These are phyloP conservation scores for Coluber constrictor DNA, from an alignment of 2,797 vertebrate species.

Conservation along the genomic window DNA sequence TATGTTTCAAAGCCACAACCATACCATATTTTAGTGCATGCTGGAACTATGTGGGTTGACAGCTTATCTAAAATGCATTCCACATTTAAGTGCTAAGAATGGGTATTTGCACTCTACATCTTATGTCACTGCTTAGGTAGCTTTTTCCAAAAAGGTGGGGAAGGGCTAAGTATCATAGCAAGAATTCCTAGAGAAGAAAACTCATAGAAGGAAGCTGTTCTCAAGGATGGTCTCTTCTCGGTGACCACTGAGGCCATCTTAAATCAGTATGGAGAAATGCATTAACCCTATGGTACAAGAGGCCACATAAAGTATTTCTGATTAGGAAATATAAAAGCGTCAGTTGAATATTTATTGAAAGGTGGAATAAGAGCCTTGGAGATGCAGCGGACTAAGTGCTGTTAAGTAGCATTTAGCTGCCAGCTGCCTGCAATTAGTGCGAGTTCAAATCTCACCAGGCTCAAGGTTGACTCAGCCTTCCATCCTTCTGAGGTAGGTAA, in stretches of 20 bases:
- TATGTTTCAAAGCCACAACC: not conserved
- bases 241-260: not conserved
- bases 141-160: not conserved
- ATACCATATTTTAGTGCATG: not conserved
- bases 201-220: not conserved
- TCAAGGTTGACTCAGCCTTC: too few relatives aligned
- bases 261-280: not conserved
- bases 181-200: not conserved
- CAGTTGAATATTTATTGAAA: not conserved
- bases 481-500: too few relatives aligned
- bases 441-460: too few relatives aligned
- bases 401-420: too few relatives aligned
- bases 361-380: not conserved
- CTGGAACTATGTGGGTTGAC: not conserved
- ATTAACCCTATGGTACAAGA: not conserved
- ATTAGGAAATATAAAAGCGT: not conserved
- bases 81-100: not conserved
- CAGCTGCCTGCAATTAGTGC: too few relatives aligned
- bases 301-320: not conserved
- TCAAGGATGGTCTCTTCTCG: not conserved
- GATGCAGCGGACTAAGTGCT: too few relatives aligned
- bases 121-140: not conserved
- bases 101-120: not conserved
- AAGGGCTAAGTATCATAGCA: not conserved
- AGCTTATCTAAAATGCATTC: not conserved